Evolutionary conservation across 2,113 vertebrate genomes (phyloP).

Genomic region (Caloenas nicobarica): DNA sequence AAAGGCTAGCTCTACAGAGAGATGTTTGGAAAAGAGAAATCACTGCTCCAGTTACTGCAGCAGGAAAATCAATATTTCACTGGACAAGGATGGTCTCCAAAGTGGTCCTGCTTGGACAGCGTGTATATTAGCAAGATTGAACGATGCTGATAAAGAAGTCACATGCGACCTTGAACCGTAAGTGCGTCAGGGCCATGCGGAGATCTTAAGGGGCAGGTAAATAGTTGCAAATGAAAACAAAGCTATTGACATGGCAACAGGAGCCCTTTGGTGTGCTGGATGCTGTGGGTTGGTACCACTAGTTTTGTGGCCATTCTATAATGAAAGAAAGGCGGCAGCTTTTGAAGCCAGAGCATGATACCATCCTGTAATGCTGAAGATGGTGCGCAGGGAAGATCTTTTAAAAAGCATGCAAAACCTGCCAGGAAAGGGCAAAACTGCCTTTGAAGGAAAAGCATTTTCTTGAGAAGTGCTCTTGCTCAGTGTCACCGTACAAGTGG

Average conservation of each 20-base stretch:
- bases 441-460: neutral
- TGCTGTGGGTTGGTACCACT: neutral
- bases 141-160: neutral
- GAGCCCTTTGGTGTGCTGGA: neutral
- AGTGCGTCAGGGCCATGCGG: neutral
- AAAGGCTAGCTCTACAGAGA: neutral
- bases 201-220: neutral
- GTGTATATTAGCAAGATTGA: neutral
- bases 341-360: neutral
- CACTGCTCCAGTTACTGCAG: neutral
- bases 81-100: neutral
- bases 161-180: neutral
- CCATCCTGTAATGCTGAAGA: neutral
- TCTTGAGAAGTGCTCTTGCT: neutral
- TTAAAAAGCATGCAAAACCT: neutral
- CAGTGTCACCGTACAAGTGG: neutral
- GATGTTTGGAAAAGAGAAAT: neutral
- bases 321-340: neutral
- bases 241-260: neutral
- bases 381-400: neutral
- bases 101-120: neutral
- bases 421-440: neutral
- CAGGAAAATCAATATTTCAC: constrained; percentile 3
- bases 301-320: neutral
- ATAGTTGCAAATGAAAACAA: constrained; percentile 1